Percentiles rank a stretch among this genome's conserved stretches.
Evolutionary conservation across 2,113 vertebrate species (phyloP).

Genomic region (Bufo bufo): DNA sequence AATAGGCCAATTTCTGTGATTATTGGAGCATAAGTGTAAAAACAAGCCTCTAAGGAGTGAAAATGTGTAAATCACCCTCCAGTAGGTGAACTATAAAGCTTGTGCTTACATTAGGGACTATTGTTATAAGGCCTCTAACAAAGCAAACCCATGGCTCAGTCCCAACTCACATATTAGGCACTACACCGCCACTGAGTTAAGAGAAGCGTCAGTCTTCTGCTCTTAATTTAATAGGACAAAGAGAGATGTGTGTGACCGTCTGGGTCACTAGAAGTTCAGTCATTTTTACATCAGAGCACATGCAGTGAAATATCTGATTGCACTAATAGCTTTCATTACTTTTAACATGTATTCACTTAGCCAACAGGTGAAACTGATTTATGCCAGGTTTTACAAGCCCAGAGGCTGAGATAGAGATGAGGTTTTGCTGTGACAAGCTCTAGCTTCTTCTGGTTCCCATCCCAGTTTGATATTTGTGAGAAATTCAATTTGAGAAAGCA

Average conservation of each 20-base stretch:
- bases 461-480: constrained; percentile 87
- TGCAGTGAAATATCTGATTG: constrained; percentile 73
- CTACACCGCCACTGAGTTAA: constrained; percentile 8
- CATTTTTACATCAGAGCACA: constrained; percentile 71
- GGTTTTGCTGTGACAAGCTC: constrained; percentile 75
- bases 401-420: constrained; percentile 72
- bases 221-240: constrained; percentile 71
- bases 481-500: constrained; percentile 88
- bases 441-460: constrained; percentile 79
- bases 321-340: constrained; percentile 78
- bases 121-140: constrained; percentile 50
- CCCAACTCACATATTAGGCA: constrained; percentile 42
- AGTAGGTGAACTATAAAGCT: constrained; percentile 21
- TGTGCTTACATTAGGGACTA: constrained; percentile 37
- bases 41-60: not conserved
- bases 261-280: constrained; percentile 79
- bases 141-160: constrained; percentile 29
- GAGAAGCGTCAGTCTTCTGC: constrained; percentile 66
- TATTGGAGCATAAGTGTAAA: not conserved
- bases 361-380: constrained; percentile 93
- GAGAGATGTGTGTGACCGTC: constrained; percentile 67
- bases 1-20: constrained; percentile 26
- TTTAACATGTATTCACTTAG: constrained; percentile 78
- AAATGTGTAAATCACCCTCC: constrained; percentile 37
- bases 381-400: constrained; percentile 76